Conservation (phyloP, 2,113 vertebrate species). For the Alces alces region DNA sequence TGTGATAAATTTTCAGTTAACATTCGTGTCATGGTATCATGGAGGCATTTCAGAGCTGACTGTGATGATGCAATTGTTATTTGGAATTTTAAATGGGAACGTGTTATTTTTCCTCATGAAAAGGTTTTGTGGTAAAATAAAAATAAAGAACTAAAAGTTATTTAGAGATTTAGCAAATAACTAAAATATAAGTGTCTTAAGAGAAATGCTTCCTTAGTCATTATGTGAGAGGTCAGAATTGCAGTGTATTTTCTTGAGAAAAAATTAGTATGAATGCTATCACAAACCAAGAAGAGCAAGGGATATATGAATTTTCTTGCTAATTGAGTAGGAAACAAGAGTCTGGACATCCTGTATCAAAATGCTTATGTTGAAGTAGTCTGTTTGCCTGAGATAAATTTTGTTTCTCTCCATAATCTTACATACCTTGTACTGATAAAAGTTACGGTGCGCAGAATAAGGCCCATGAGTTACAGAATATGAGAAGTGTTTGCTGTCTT, state of each 20-base stretch:
- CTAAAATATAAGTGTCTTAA: constrained; percentile 37
- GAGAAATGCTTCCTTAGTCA: constrained; percentile 57
- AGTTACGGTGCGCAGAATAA: background rate
- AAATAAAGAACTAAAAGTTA: constrained; percentile 41
- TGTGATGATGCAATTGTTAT: background rate
- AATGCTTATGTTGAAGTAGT: background rate
- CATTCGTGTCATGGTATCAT: constrained; percentile 3
- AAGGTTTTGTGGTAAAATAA: constrained; percentile 48
- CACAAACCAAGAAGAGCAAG: background rate
- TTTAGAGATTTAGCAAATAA: constrained; percentile 54
- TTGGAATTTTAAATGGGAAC: constrained; percentile 40
- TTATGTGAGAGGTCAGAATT: constrained; percentile 50
- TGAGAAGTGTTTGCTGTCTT: background rate
- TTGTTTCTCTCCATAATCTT: background rate
- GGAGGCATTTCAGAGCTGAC: constrained; percentile 1
- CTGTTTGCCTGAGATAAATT: background rate
- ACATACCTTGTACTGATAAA: background rate
- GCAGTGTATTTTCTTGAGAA: constrained; percentile 45
- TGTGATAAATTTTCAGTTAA: background rate
- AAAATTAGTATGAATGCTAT: constrained; percentile 15
- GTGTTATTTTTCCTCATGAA: constrained; percentile 55
- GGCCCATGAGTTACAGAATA: background rate
- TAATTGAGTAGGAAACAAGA: background rate
- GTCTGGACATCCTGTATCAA: background rate
- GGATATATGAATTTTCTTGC: background rate